phyloP scores from a whole-genome alignment of 2,797 vertebrate genomes.

The Benthosema pterotum region DNA sequence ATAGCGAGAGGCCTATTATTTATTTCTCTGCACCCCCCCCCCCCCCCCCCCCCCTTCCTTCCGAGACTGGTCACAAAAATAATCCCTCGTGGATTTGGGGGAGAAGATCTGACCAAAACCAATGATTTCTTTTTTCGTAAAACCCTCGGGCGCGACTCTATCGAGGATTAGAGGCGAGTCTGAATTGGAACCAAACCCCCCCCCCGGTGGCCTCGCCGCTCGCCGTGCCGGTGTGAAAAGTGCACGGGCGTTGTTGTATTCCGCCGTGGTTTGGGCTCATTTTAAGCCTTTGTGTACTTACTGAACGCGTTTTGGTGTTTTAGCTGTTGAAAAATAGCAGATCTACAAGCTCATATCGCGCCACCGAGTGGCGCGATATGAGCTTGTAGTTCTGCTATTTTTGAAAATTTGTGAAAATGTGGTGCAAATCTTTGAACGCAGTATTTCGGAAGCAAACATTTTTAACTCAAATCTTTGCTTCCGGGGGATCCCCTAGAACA shows the following conservation, averaged over 20 bases:
- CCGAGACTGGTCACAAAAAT: slow-evolving; percentile 42
- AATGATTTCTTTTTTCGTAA: slow-evolving; percentile 41
- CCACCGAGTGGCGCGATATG: too few species aligned
- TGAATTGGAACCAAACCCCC: slow-evolving; percentile 59
- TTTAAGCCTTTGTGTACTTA: too few species aligned
- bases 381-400: too few species aligned
- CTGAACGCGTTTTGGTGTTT: too few species aligned
- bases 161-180: slow-evolving; percentile 60
- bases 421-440: too few species aligned
- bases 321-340: too few species aligned
- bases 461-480: too few species aligned
- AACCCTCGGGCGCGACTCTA: slow-evolving; percentile 38
- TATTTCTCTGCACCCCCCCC: background rate
- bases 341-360: too few species aligned
- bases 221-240: slow-evolving; percentile 51
- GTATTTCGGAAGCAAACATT: too few species aligned
- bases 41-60: too few species aligned
- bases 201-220: slow-evolving; percentile 26
- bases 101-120: slow-evolving; percentile 55
- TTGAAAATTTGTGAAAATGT: too few species aligned
- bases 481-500: too few species aligned
- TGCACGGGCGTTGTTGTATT: slow-evolving; percentile 41
- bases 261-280: slow-evolving; percentile 44
- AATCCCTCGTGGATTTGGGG: slow-evolving; percentile 56
- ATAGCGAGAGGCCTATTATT: slow-evolving; percentile 39